Base-by-base conservation (phyloP, 1,140 invertebrate species). In the Paralvinella palmiformis region DNA sequence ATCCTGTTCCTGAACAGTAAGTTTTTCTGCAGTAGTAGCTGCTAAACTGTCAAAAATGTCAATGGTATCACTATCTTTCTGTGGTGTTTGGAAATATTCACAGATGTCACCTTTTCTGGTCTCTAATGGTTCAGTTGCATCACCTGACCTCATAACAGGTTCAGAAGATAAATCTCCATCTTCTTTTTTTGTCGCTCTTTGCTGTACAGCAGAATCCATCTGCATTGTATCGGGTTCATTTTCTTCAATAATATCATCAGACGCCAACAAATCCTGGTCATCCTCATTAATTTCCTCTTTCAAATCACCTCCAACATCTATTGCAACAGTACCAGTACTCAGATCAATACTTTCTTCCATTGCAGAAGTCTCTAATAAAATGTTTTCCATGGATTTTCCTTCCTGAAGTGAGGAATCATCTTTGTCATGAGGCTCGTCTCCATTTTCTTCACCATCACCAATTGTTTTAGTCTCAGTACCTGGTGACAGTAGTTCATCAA, bases 321-420 rank as follows among this genome's bases (percentile, higher is more conserved):
- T 55, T 1, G 33, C 33, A 50, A n/a, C 48, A 17, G 17, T 31
- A n/a, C n/a, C n/a, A n/a, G n/a, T n/a, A n/a, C n/a, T n/a, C 22
- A 27, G 22, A 24, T 63, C 50, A 35, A 17, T 20, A 50, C 27
- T 44, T 13, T 50, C 63, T 7, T 37, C 58, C 33, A 45, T 35
- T 17, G 45, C 31, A 32, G 63, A 57, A 15, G 37, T 57, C 10
- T 65, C 63, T 6, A 65, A 33, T 6, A 65, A 45, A 60, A 65
- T 65, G 33, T 53, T 65, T 36, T 65, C 63, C 58, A 65, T 32
- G 2, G 62, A 64, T 58, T 44, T 56, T 33, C 53, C n/a, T n/a
- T n/a, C n/a, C n/a, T n/a, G n/a, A n/a, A n/a, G n/a, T n/a, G n/a
- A n/a, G n/a, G n/a, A n/a, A n/a, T n/a, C n/a, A n/a, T n/a, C n/a